A percentile compares a stretch with the other conserved stretches of the same genome.
phyloP scores from a whole-genome alignment of 2,113 vertebrate genomes.

The Embiotoca jacksoni region DNA sequence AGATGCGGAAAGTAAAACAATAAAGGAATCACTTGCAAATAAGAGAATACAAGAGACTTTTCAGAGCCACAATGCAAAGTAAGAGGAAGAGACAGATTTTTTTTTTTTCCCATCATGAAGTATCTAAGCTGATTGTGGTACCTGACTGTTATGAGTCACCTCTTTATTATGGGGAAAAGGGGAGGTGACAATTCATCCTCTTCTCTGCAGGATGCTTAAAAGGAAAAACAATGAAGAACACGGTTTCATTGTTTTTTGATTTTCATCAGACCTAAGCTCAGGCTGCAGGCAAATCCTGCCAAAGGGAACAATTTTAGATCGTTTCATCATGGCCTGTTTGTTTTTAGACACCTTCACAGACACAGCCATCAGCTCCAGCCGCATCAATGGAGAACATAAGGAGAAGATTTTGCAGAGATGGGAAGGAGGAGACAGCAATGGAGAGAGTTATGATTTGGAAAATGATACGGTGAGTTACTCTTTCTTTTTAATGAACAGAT shows the following conservation, averaged over 20 bases:
- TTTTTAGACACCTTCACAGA: conserved; percentile 91
- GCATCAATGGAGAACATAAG: conserved; percentile 93
- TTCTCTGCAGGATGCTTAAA: conserved; percentile 2
- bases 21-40: no score
- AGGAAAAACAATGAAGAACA: not conserved
- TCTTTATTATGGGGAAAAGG: no score
- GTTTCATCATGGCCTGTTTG: not conserved
- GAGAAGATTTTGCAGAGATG: conserved; percentile 93
- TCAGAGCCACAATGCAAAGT: no score
- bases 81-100: no score
- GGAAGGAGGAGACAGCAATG: conserved; percentile 92
- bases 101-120: no score
- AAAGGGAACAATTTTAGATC: not conserved
- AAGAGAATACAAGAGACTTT: no score
- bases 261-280: not conserved
- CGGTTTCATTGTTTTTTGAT: not conserved
- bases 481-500: not conserved
- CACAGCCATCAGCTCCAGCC: conserved; percentile 88
- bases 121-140: no score
- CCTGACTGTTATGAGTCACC: no score
- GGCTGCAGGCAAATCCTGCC: not conserved
- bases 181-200: no score
- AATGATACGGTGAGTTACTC: conserved; percentile 86
- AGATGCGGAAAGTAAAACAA: no score
- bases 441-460: conserved; percentile 92